phyloP scores from a whole-genome alignment of 2,888 invertebrate species.

The Drosophila atripex region DNA sequence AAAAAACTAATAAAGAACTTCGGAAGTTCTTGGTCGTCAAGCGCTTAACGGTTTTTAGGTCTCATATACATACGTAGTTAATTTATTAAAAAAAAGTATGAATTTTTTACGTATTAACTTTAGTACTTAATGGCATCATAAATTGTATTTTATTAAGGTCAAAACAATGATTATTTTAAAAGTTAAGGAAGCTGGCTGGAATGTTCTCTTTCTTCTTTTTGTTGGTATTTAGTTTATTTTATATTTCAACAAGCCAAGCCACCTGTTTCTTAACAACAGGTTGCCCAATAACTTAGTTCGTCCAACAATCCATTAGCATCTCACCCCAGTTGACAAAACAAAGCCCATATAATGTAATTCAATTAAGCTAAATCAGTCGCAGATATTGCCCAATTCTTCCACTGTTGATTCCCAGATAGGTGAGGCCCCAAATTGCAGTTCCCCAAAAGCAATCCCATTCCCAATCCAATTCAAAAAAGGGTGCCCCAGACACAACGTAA shows the following conservation, averaged over 20 bases:
- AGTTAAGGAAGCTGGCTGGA: constrained; percentile 27
- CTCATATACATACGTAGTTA: not conserved
- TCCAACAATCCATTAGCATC: not conserved
- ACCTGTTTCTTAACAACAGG: constrained; percentile 16
- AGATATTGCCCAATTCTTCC: constrained; percentile 25
- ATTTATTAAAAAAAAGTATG: not conserved
- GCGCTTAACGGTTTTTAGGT: not conserved
- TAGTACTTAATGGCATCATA: constrained; percentile 10
- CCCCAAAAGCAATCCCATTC: constrained; percentile 13
- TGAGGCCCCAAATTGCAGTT: constrained; percentile 20
- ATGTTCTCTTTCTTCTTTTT: not conserved
- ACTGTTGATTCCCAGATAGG: constrained; percentile 23
- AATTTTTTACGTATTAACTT: constrained; percentile 1
- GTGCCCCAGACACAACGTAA: constrained; percentile 67
- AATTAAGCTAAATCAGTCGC: constrained; percentile 22
- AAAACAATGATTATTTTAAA: constrained; percentile 2
- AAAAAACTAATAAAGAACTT: not conserved
- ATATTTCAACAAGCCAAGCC: not conserved
- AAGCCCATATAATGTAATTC: constrained; percentile 29
- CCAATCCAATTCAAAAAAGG: constrained; percentile 52
- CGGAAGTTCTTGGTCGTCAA: not conserved
- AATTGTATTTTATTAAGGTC: constrained; percentile 2
- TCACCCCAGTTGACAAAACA: not conserved
- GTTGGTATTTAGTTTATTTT: not conserved
- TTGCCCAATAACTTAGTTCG: constrained; percentile 23